Evolutionary conservation across 92 coral and sea anemone species (phyloP).

Genomic region (Palythoa heliodiscus): DNA sequence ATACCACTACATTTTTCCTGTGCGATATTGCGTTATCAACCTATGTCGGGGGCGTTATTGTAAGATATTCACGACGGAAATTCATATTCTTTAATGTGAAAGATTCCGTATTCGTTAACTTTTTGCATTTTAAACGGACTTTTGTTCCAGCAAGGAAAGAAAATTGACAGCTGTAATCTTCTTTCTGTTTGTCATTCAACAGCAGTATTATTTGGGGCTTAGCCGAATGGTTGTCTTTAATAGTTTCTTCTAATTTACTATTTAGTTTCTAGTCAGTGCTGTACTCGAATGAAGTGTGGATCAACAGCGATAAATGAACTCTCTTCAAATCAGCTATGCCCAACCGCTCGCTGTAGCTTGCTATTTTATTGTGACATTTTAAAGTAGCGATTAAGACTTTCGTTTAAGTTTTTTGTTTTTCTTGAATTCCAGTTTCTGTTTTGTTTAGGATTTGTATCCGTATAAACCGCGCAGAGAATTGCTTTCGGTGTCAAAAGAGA

Average conservation of each 20-base stretch:
- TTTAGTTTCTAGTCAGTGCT: not conserved
- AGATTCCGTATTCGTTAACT: not conserved
- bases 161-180: not conserved
- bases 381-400: no score
- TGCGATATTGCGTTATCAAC: not conserved
- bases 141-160: not conserved
- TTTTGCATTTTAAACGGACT: not conserved
- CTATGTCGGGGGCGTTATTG: conserved; percentile 18
- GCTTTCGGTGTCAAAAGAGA: not conserved
- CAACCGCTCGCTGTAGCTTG: not conserved
- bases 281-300: not conserved
- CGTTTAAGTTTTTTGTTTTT: not conserved
- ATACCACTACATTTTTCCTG: not conserved
- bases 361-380: no score
- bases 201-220: not conserved
- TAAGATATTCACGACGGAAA: not conserved
- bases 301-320: not conserved
- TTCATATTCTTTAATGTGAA: not conserved
- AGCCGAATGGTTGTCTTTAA: not conserved
- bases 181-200: not conserved
- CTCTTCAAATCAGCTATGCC: not conserved
- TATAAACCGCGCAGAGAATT: not conserved
- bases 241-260: not conserved
- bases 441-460: not conserved
- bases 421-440: not conserved